phyloP scores from a whole-genome alignment of 2,888 invertebrate species.

The Subacronicta megacephala region DNA sequence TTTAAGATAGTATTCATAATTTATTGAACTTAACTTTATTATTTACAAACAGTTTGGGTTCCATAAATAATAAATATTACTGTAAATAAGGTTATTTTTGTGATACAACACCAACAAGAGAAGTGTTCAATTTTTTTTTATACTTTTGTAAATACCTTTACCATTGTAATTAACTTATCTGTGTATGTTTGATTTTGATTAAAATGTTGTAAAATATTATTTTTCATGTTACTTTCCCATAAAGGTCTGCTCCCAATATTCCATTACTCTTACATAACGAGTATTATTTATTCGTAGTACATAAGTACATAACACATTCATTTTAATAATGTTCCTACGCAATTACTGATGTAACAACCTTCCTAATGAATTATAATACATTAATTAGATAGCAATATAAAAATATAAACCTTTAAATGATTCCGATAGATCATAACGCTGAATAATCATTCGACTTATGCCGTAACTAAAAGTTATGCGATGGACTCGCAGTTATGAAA shows the following conservation, averaged over 20 bases:
- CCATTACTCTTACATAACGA: no score
- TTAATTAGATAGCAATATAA: no score
- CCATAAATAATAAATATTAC: conserved; percentile 22
- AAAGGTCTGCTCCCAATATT: no score
- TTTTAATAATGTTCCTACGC: no score
- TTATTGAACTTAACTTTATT: conserved; percentile 9
- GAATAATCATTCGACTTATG: no score
- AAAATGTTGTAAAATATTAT: conserved; percentile 63
- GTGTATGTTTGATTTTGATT: conserved; percentile 67
- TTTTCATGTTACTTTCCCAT: conserved; percentile 2
- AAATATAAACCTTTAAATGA: no score
- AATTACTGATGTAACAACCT: no score
- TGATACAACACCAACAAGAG: conserved; percentile 51
- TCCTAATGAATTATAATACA: no score
- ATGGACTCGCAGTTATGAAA: conserved; percentile 15
- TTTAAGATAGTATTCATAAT: conserved; percentile 13
- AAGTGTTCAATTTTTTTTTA: conserved; percentile 65
- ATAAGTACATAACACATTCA: no score
- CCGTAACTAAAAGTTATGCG: conserved; percentile 11
- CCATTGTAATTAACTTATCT: conserved; percentile 65
- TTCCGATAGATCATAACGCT: background rate
- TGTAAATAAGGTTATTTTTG: conserved; percentile 28
- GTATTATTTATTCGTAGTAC: no score
- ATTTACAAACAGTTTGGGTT: conserved; percentile 11
- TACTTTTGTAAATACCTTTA: conserved; percentile 82